phyloP scores from a whole-genome alignment of 2,113 vertebrate species.

The Zosterops hypoxanthus region DNA sequence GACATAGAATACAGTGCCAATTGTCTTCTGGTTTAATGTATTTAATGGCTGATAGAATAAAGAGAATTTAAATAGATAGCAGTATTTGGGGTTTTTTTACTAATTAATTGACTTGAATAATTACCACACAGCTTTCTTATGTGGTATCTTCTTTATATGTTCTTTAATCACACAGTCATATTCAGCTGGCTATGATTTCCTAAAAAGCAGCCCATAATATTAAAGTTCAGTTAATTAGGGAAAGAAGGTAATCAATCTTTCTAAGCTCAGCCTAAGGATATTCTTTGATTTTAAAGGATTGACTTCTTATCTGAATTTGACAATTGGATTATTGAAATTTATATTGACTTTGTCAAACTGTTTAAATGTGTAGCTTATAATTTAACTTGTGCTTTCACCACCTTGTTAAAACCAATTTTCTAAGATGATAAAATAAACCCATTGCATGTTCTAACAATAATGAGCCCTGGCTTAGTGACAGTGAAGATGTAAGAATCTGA shows the following conservation, averaged over 20 bases:
- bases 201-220: constrained; percentile 25
- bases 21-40: constrained; percentile 47
- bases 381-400: neutral
- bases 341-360: neutral
- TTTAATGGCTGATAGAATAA: constrained; percentile 46
- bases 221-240: constrained; percentile 28
- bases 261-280: neutral
- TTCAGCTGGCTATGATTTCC: neutral
- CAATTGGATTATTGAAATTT: constrained; percentile 25
- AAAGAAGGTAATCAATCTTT: neutral
- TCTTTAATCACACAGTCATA: constrained; percentile 2
- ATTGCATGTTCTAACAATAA: neutral
- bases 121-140: constrained; percentile 43
- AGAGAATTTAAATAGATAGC: constrained; percentile 49
- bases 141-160: neutral
- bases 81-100: constrained; percentile 16
- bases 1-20: neutral
- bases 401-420: neutral
- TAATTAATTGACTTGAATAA: constrained; percentile 66
- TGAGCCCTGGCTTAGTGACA: neutral
- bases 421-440: neutral
- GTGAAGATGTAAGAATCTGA: neutral
- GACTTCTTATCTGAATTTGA: constrained; percentile 19
- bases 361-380: neutral
- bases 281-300: constrained; percentile 3